Evolutionary conservation across 2,797 vertebrate genomes (phyloP), one percentile per base, ranked within the genome.

Genomic region (Manis pentadactyla): DNA sequence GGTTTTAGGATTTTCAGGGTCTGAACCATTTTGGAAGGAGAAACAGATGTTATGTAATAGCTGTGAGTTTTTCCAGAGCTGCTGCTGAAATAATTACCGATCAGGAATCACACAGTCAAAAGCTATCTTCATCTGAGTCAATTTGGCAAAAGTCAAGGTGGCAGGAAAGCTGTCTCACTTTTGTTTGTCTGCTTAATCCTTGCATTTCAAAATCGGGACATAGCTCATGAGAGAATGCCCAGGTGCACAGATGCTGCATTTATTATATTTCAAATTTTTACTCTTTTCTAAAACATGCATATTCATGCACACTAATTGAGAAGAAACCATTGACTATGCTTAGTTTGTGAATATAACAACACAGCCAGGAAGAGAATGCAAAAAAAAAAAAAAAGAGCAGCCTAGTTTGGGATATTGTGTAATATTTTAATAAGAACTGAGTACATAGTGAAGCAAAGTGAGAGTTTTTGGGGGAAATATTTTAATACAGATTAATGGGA

Each of bases 1-100:
- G 10, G 82, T 66, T 87, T 97, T 96, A 82, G 77, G 96, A 92
- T 95, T 97, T 94, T 83, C 86, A 81, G 81, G 57, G 42, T 75
- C 68, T 85, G 34, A n/a, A 46, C 5, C 29, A 12, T 94, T 87
- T 86, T 96, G 71, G 78, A 90, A 81, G 39, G 31, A 74, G 78
- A 82, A 94, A n/a, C 93, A 95, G 96, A 85, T 93, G 84, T 34
- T 91, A 19, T 91, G 6, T 59, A 61, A 27, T 69, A 69, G 29
- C 39, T 82, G 1, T 68, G 66, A 46, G 49, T 57, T 88, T 92
- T 91, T 57, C 49, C 39, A 34, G 63, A 87, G 77, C 82, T 84
- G 18, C 31, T 49, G 29, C 75, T 71, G 74, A 92, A 55, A 79
- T 97, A 42, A 95, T 79, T 88, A 68, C 18, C 69, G n/a, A 21